Evolutionary conservation across 2,113 vertebrate genomes (phyloP).

Genomic region (Acanthochromis polyacanthus): DNA sequence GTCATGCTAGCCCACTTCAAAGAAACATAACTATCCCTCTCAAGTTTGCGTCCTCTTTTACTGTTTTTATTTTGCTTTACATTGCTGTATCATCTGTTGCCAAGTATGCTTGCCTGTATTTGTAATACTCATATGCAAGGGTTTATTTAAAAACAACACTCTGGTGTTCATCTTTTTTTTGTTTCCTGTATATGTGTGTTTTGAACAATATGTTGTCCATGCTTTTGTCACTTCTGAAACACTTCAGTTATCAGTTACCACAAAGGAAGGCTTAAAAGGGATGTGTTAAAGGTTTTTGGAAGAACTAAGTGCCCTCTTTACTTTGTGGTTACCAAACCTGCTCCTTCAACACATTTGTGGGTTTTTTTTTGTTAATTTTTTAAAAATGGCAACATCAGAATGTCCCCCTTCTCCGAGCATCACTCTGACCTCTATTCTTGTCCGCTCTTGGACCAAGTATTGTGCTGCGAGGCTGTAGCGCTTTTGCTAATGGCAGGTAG

Average conservation of each 20-base stretch:
- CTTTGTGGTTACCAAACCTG: constrained; percentile 55
- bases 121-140: constrained; percentile 65
- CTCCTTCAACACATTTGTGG: constrained; percentile 10
- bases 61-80: constrained; percentile 47
- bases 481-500: constrained; percentile 81
- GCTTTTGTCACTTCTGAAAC: constrained; percentile 28
- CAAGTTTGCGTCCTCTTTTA: constrained; percentile 46
- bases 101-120: constrained; percentile 76
- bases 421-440: constrained; percentile 52
- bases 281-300: constrained; percentile 58
- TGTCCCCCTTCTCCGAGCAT: constrained; percentile 41
- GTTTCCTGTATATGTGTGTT: constrained; percentile 45
- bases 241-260: constrained; percentile 36
- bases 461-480: constrained; percentile 83
- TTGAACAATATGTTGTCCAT: constrained; percentile 47
- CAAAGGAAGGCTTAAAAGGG: constrained; percentile 50
- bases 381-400: constrained; percentile 51
- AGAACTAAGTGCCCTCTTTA: constrained; percentile 75
- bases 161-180: constrained; percentile 19
- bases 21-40: no score
- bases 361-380: neutral
- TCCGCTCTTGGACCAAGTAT: constrained; percentile 85
- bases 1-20: no score
- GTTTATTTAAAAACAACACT: constrained; percentile 69
- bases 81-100: constrained; percentile 74